These are phyloP conservation scores for Belgica antarctica DNA, from an alignment of 2,888 invertebrate genomes.

Conservation along the genomic window DNA sequence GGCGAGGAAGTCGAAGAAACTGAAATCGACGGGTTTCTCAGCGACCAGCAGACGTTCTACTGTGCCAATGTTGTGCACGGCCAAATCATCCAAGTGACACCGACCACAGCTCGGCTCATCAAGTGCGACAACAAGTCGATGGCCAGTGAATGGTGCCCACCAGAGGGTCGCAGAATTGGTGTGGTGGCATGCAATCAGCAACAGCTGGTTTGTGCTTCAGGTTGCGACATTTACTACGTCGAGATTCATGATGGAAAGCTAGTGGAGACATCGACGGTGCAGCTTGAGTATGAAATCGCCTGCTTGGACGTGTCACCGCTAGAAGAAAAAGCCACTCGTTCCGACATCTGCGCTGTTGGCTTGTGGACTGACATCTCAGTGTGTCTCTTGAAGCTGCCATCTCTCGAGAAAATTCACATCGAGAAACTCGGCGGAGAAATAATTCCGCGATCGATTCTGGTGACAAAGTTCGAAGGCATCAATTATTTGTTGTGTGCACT, in stretches of 20 bases:
- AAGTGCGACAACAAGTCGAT: constrained; percentile 65
- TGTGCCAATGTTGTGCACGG: constrained; percentile 86
- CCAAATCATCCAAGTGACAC: constrained; percentile 73
- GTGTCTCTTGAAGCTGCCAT: constrained; percentile 77
- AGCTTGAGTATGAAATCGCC: constrained; percentile 91
- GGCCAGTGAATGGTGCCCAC: constrained; percentile 71
- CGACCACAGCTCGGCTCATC: constrained; percentile 69
- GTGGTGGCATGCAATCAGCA: constrained; percentile 79
- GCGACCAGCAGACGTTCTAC: constrained; percentile 89
- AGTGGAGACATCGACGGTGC: constrained; percentile 61
- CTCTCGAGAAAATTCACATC: constrained; percentile 75
- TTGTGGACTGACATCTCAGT: constrained; percentile 97
- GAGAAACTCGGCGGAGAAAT: constrained; percentile 93
- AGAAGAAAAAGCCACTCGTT: constrained; percentile 61
- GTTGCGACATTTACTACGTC: constrained; percentile 81
- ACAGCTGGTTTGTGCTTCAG: constrained; percentile 81
- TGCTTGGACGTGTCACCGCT: constrained; percentile 90
- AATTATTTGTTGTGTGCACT: constrained; percentile 88
- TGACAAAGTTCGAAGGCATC: constrained; percentile 90
- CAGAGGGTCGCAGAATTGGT: constrained; percentile 72
- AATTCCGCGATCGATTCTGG: constrained; percentile 91
- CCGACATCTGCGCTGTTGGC: constrained; percentile 83
- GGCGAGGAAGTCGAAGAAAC: constrained; percentile 99
- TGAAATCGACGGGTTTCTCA: constrained; percentile 85
- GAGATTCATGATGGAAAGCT: constrained; percentile 67